These are phyloP conservation scores for Amphipyra berbera DNA, from an alignment of 2,888 invertebrate genomes.

Conservation along the genomic window DNA sequence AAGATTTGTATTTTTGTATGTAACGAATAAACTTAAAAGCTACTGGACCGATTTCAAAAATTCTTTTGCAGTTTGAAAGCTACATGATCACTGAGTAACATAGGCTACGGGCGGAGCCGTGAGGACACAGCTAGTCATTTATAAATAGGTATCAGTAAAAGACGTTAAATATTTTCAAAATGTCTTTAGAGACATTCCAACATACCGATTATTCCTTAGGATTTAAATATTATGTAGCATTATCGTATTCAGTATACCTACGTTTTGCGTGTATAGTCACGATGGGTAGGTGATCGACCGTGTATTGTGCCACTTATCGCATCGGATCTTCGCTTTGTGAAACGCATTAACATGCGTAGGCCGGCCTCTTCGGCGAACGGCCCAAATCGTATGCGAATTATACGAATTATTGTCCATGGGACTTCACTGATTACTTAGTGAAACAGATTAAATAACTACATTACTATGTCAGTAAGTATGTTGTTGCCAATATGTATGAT, in stretches of 20 bases:
- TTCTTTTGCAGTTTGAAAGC: no score
- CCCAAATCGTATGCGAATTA: constrained; percentile 82
- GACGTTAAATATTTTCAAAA: no score
- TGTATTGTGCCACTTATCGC: constrained; percentile 82
- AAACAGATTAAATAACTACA: constrained; percentile 51
- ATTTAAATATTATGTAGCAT: constrained; percentile 7
- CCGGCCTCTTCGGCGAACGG: constrained; percentile 79
- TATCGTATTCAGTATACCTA: constrained; percentile 3
- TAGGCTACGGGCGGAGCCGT: no score
- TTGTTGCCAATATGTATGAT: constrained; percentile 29
- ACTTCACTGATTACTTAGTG: constrained; percentile 73
- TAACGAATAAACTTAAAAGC: no score
- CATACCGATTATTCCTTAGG: neutral
- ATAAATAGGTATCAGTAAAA: no score
- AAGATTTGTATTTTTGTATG: no score
- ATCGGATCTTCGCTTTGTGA: constrained; percentile 85
- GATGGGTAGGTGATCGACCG: constrained; percentile 82
- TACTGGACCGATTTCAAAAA: no score
- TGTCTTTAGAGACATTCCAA: no score
- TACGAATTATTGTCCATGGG: constrained; percentile 71
- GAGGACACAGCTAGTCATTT: no score
- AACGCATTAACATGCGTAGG: constrained; percentile 81
- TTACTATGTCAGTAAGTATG: constrained; percentile 40
- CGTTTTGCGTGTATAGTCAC: constrained; percentile 52
- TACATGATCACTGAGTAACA: no score